phyloP scores from a whole-genome alignment of 2,797 vertebrate species.

The Gallinago nigripennis region DNA sequence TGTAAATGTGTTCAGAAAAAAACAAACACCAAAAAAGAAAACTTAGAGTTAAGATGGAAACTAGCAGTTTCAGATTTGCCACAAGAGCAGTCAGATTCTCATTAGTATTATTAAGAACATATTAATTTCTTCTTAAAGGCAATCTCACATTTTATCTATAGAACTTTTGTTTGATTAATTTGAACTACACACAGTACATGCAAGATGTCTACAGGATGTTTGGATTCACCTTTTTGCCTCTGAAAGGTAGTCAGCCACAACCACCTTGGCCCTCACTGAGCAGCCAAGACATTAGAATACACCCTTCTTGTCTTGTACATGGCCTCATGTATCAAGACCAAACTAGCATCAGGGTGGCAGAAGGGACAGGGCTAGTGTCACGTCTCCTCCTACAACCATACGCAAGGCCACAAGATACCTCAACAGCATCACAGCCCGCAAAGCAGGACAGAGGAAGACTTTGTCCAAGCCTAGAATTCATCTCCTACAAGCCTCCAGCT shows the following conservation, averaged over 20 bases:
- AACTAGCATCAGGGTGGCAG: neutral
- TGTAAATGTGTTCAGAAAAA: neutral
- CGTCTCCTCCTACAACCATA: fast-evolving
- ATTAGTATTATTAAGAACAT: neutral
- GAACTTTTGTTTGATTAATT: neutral
- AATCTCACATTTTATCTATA: neutral
- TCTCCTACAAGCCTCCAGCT: neutral
- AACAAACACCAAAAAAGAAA: neutral
- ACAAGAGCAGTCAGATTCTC: neutral
- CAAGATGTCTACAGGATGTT: neutral
- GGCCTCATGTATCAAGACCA: neutral
- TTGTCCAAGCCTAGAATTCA: neutral
- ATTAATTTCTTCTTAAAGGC: neutral
- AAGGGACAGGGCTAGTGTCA: neutral
- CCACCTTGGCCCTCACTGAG: neutral
- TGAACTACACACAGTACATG: neutral
- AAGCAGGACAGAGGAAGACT: neutral
- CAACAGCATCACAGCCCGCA: neutral
- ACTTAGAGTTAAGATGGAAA: neutral
- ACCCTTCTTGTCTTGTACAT: neutral
- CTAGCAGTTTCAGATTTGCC: neutral
- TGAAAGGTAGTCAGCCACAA: neutral
- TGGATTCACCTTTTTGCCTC: neutral
- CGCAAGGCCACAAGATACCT: neutral
- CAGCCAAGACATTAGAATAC: neutral